Evolutionary conservation across 2,888 invertebrate genomes (phyloP), one percentile per base, ranked within the genome.

Genomic region (Scaptomyza tumidula): DNA sequence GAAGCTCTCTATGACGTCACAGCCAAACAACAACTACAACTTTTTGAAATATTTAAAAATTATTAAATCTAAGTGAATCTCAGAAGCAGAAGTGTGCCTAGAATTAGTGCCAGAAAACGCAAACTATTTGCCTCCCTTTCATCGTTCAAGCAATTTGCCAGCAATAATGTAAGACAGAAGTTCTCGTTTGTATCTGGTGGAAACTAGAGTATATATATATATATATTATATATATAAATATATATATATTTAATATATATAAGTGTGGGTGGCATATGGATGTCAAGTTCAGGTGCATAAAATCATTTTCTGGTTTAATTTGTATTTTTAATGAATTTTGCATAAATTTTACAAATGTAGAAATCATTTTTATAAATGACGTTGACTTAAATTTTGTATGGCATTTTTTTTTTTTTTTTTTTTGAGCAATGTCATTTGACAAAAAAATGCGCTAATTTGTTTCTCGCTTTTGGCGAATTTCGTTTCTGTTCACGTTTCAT

Each of bases 1-100:
- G 89, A 88, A 88, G 63, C 65, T 45, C 56, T 58, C 6, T 16
- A 66, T 88, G 88, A 84, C 89, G 83, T 86, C 83, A 84, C 62
- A 33, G 48, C 50, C 54, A 31, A 24, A 35, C 45, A 52, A 56
- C 10, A 48, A 41, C n/a, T 27, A 31, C 10, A 14, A 53, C 58
- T 10, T 59, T 29, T 50, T 57, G 1, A 45, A 35, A 66, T 43
- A 39, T 72, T 49, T 39, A 44, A 49, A 41, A 72, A 60, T 54
- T 63, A 63, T 37, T 37, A 74, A 63, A 61, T 45, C 35, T 62
- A 70, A 57, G 43, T 55, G 77, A 86, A 58, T 46, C 43, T 63
- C 19, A 14, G 1, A 7, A 19, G 19, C 73, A 82, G 55, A 83
- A 86, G 87, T 88, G 84, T 86, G 88, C 75, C 87, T 53, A 41